Conservation (phyloP, 2,113 vertebrate genomes). For the Bufo gargarizans region DNA sequence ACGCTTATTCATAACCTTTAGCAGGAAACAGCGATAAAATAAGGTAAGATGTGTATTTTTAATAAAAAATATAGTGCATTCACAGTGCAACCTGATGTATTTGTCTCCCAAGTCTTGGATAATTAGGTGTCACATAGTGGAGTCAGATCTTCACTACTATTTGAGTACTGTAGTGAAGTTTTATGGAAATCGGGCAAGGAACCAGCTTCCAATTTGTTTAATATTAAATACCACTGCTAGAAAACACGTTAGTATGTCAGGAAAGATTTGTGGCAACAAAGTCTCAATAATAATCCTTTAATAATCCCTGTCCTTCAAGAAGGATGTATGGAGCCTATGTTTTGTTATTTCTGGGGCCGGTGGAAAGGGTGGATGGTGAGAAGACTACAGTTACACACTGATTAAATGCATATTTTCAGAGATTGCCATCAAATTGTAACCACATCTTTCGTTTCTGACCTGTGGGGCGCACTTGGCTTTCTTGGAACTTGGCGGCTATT, state of each 20-base stretch:
- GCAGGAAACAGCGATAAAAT: background rate
- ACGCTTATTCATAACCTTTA: background rate
- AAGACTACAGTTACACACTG: slow-evolving; percentile 44
- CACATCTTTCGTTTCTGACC: slow-evolving; percentile 55
- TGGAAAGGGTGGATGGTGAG: slow-evolving; percentile 26
- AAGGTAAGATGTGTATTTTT: background rate
- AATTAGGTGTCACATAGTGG: background rate
- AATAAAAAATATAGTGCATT: background rate
- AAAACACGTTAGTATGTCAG: slow-evolving; percentile 24
- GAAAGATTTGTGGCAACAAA: slow-evolving; percentile 36
- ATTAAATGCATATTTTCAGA: slow-evolving; percentile 57
- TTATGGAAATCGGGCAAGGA: slow-evolving; percentile 11
- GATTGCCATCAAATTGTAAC: slow-evolving; percentile 56
- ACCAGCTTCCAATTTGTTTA: slow-evolving; percentile 31
- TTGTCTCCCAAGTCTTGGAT: background rate
- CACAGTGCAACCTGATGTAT: background rate
- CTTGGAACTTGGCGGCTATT: slow-evolving; percentile 27
- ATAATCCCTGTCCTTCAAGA: slow-evolving; percentile 35
- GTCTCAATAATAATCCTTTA: slow-evolving; percentile 33
- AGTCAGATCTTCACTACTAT: slow-evolving; percentile 6
- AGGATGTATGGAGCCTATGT: slow-evolving; percentile 39
- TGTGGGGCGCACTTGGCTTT: slow-evolving; percentile 31
- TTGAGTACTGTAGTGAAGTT: background rate
- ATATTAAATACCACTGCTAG: slow-evolving; percentile 31
- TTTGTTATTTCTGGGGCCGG: slow-evolving; percentile 52